These are phyloP conservation scores for Polyodon spathula DNA, from an alignment of 2,113 vertebrate genomes.

Conservation along the genomic window DNA sequence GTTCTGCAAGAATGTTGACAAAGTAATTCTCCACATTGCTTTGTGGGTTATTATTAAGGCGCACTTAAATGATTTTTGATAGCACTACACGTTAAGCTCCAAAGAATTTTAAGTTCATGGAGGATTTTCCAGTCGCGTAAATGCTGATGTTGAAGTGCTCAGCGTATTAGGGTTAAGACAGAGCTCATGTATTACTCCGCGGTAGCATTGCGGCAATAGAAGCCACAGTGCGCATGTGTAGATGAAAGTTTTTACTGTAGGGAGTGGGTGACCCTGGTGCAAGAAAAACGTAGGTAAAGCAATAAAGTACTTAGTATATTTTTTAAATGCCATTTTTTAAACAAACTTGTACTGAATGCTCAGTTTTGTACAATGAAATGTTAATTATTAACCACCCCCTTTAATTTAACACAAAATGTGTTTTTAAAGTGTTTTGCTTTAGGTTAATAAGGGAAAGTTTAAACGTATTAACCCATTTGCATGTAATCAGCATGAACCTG, in stretches of 20 bases:
- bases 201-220: constrained; percentile 1
- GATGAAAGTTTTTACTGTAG: neutral
- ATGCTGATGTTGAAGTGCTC: neutral
- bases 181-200: neutral
- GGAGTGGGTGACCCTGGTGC: too few species aligned
- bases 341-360: too few species aligned
- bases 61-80: neutral
- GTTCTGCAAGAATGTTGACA: neutral
- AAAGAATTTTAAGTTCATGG: neutral
- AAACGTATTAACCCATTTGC: too few species aligned
- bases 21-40: neutral
- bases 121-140: neutral
- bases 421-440: too few species aligned
- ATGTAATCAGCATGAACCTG: too few species aligned
- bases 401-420: too few species aligned
- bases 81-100: constrained; percentile 15
- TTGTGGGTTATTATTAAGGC: neutral
- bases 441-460: too few species aligned
- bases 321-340: too few species aligned
- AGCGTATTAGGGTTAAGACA: neutral
- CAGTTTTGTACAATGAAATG: too few species aligned
- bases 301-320: too few species aligned
- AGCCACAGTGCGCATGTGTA: neutral
- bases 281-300: too few species aligned
- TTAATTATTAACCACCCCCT: too few species aligned